phyloP scores from a whole-genome alignment of 2,888 invertebrate species.

The Parapristionchus giblindavisi region DNA sequence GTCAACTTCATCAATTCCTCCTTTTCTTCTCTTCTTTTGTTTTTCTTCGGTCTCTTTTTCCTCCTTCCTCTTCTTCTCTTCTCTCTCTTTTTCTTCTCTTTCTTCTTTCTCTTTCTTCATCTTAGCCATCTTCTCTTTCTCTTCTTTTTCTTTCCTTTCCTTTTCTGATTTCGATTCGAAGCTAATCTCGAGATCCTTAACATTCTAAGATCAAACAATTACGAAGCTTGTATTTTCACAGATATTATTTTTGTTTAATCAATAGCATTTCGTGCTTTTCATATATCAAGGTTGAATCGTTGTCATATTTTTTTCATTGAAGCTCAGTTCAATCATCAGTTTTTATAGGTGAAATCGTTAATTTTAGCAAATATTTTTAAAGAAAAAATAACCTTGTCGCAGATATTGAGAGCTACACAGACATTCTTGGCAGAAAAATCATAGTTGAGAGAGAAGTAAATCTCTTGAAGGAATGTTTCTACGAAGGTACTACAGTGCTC shows the following conservation, averaged over 20 bases:
- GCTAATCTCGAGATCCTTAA: conserved; percentile 33
- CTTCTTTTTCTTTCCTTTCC: conserved; percentile 4
- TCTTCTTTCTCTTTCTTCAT: conserved; percentile 19
- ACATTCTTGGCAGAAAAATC: conserved; percentile 60
- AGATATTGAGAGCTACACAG: conserved; percentile 58
- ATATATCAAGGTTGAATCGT: neutral
- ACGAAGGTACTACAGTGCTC: conserved; percentile 61
- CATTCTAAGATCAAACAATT: neutral
- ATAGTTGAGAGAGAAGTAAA: conserved; percentile 61
- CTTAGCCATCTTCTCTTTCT: neutral
- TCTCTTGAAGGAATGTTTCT: conserved; percentile 60
- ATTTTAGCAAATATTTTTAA: neutral
- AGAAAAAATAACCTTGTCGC: conserved; percentile 51
- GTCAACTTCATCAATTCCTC: conserved; percentile 24
- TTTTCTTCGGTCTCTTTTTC: conserved; percentile 26
- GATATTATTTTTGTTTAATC: neutral
- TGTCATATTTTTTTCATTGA: neutral
- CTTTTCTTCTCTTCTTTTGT: conserved; percentile 26
- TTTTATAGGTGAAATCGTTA: too few relatives aligned
- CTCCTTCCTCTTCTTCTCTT: conserved; percentile 26
- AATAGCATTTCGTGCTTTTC: neutral
- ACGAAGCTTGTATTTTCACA: neutral
- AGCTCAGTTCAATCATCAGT: too few relatives aligned
- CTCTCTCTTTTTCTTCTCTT: conserved; percentile 11
- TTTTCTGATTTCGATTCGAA: conserved; percentile 16